These are phyloP conservation scores for Mustelus asterias DNA, from an alignment of 2,113 vertebrate genomes.

Conservation along the genomic window DNA sequence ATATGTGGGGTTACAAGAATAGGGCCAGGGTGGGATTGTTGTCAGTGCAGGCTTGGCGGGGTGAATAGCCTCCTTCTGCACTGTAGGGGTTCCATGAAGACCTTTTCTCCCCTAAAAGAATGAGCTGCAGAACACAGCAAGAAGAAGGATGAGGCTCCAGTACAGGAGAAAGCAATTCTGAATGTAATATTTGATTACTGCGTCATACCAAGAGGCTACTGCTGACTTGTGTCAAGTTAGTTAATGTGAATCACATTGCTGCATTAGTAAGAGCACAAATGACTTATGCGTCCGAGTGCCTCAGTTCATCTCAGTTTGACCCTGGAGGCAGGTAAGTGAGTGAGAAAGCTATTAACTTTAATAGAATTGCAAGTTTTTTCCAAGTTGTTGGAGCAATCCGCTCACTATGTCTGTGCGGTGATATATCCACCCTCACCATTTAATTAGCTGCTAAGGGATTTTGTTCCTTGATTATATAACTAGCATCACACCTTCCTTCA, in stretches of 20 bases:
- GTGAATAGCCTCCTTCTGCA: no score
- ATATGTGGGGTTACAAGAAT: no score
- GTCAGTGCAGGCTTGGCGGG: no score
- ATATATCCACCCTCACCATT: not conserved
- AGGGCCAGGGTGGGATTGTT: no score
- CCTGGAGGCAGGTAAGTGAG: not conserved
- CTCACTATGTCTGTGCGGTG: not conserved
- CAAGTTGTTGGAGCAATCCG: not conserved
- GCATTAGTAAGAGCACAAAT: not conserved
- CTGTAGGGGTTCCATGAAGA: not conserved
- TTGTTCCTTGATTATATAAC: not conserved
- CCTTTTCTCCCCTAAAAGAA: not conserved
- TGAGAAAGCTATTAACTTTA: not conserved
- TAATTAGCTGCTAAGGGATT: not conserved
- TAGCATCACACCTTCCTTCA: not conserved
- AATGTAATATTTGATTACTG: no score
- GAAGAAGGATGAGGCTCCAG: not conserved
- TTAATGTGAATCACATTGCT: not conserved
- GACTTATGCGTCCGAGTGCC: not conserved
- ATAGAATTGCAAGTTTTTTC: not conserved
- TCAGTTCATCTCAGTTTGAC: not conserved
- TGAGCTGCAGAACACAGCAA: not conserved
- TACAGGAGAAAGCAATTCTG: no score
- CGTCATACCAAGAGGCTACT: no score
- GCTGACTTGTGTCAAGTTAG: not conserved